phyloP scores from a whole-genome alignment of 2,113 vertebrate species.

The Trochalopteron elliotii region DNA sequence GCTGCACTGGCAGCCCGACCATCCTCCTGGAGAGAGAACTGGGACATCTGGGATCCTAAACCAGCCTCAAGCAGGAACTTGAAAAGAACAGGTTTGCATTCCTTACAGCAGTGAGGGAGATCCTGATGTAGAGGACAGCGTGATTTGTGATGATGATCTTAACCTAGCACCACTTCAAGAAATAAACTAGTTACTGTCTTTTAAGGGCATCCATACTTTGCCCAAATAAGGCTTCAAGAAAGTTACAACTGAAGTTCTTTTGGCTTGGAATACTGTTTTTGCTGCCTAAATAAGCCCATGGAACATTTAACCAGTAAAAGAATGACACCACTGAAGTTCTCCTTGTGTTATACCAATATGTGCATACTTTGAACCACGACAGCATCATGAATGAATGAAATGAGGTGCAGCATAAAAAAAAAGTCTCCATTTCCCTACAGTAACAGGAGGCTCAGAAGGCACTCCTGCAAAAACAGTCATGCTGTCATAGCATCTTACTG shows the following conservation, averaged over 20 bases:
- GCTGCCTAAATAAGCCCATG: constrained; percentile 27
- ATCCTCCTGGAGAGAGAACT: neutral
- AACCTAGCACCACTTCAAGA: constrained; percentile 3
- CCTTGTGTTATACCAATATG: neutral
- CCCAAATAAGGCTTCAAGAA: constrained; percentile 53
- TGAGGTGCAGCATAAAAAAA: neutral
- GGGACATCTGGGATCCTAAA: neutral
- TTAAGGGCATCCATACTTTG: constrained; percentile 43
- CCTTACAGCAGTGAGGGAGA: neutral
- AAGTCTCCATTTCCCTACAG: neutral
- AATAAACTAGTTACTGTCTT: constrained; percentile 41
- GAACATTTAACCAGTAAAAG: neutral
- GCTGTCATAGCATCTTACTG: neutral
- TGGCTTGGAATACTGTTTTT: constrained; percentile 27
- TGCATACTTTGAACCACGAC: neutral
- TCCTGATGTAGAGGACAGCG: neutral
- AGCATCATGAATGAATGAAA: neutral
- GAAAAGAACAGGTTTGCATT: neutral
- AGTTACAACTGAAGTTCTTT: constrained; percentile 24
- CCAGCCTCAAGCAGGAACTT: neutral
- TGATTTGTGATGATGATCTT: constrained; percentile 44
- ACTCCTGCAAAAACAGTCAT: neutral
- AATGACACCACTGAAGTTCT: neutral
- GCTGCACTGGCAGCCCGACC: neutral
- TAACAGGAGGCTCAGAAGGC: neutral